A percentile compares a stretch with the other conserved stretches of the same genome.
phyloP scores from a whole-genome alignment of 2,797 vertebrate genomes.

The Avahi laniger region DNA sequence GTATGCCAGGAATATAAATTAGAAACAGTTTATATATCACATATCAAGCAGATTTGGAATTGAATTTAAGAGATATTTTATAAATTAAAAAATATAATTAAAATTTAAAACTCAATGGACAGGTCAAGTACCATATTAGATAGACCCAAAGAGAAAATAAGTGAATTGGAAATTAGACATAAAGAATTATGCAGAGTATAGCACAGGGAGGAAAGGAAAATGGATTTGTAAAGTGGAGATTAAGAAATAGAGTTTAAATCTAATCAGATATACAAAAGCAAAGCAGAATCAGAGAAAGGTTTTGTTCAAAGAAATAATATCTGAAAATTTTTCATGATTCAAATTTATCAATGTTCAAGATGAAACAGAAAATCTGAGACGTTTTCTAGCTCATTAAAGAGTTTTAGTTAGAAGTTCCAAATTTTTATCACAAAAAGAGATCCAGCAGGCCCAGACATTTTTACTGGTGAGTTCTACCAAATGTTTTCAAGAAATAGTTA shows the following conservation, averaged over 20 bases:
- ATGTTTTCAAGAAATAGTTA: neutral
- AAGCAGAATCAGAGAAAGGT: neutral
- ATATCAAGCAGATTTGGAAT: neutral
- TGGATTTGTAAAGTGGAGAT: neutral
- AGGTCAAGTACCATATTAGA: neutral
- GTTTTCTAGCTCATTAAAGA: neutral
- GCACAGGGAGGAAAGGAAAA: neutral
- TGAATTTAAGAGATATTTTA: neutral
- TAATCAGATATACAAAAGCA: neutral
- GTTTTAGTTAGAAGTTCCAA: neutral
- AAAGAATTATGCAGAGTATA: neutral
- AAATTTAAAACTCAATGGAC: neutral
- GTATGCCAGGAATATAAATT: neutral
- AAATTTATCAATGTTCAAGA: neutral
- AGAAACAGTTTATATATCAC: neutral
- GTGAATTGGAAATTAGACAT: neutral
- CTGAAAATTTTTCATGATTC: neutral
- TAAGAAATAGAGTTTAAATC: neutral
- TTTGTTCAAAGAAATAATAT: neutral
- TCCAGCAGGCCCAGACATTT: neutral
- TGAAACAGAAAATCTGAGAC: neutral
- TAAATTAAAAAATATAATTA: neutral
- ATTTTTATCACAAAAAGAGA: neutral
- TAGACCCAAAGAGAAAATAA: neutral
- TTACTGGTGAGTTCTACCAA: neutral